These are phyloP conservation scores for Hedychridium roseum DNA, from an alignment of 2,888 invertebrate species.

Conservation along the genomic window DNA sequence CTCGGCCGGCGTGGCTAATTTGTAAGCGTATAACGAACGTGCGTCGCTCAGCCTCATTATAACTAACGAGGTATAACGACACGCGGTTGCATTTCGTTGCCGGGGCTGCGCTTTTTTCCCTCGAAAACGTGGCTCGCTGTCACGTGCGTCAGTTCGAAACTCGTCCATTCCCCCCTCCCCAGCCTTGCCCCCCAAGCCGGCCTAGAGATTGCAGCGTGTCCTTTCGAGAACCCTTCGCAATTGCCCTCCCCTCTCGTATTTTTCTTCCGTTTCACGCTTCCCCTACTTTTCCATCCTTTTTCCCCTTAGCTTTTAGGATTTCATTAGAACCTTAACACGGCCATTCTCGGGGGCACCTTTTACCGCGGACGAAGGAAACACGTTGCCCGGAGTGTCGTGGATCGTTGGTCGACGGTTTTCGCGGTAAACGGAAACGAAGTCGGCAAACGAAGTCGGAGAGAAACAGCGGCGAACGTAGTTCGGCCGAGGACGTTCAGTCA, in stretches of 20 bases:
- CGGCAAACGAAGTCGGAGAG: too few relatives aligned
- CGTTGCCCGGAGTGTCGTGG: too few relatives aligned
- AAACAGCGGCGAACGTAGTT: too few relatives aligned
- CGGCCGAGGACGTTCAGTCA: too few relatives aligned
- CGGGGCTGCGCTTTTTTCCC: slow-evolving; percentile 22
- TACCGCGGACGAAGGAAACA: too few relatives aligned
- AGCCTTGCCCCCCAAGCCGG: background rate
- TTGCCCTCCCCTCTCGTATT: background rate
- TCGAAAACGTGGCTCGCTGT: background rate
- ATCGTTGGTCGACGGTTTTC: too few relatives aligned
- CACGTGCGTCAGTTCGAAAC: background rate
- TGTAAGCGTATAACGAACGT: slow-evolving; percentile 45
- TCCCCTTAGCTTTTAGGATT: slow-evolving; percentile 2
- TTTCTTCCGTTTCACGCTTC: slow-evolving; percentile 1
- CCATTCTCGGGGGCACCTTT: too few relatives aligned
- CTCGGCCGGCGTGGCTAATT: slow-evolving; percentile 32
- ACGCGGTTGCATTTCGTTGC: slow-evolving; percentile 33
- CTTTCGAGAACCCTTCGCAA: background rate
- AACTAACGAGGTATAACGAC: slow-evolving; percentile 59
- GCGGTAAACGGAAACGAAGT: too few relatives aligned
- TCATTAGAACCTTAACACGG: too few relatives aligned
- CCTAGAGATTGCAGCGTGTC: background rate
- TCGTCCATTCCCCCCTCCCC: background rate
- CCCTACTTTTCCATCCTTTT: slow-evolving; percentile 12
- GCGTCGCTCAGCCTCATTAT: slow-evolving; percentile 50